Conservation (phyloP, 2,888 invertebrate species). For the Eretmocerus hayati region DNA sequence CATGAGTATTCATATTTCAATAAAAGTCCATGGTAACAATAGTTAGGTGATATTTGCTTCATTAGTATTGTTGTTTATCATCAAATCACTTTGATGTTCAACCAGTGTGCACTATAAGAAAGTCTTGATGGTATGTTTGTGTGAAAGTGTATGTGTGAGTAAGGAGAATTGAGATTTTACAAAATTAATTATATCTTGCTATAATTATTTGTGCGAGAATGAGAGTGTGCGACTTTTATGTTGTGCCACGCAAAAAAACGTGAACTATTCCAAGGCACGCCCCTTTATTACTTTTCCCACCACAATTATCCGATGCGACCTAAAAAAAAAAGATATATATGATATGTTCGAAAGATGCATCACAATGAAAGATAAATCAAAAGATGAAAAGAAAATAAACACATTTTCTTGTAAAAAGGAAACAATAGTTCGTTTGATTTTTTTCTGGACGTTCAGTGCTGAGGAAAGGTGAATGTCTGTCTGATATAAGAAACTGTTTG, state of each 20-base stretch:
- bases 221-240: slow-evolving; percentile 44
- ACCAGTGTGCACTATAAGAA: too few relatives aligned
- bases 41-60: too few relatives aligned
- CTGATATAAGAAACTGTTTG: slow-evolving; percentile 1
- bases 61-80: too few relatives aligned
- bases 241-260: slow-evolving; percentile 49
- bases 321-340: neutral
- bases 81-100: too few relatives aligned
- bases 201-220: slow-evolving; percentile 20
- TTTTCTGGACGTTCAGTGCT: slow-evolving; percentile 48
- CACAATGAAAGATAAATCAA: slow-evolving; percentile 3
- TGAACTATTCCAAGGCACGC: slow-evolving; percentile 48
- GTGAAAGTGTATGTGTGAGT: slow-evolving; percentile 21
- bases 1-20: too few relatives aligned
- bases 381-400: slow-evolving; percentile 29
- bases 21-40: too few relatives aligned
- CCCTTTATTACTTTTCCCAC: slow-evolving; percentile 33
- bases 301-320: slow-evolving; percentile 34
- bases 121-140: slow-evolving; percentile 21
- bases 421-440: slow-evolving; percentile 41
- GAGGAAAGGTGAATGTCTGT: slow-evolving; percentile 48
- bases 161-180: neutral
- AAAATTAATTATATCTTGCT: slow-evolving; percentile 12
- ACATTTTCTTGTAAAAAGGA: slow-evolving; percentile 40
- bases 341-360: slow-evolving; percentile 12